Conservation (phyloP, 2,113 vertebrate species). For the Corythaeola cristata region DNA sequence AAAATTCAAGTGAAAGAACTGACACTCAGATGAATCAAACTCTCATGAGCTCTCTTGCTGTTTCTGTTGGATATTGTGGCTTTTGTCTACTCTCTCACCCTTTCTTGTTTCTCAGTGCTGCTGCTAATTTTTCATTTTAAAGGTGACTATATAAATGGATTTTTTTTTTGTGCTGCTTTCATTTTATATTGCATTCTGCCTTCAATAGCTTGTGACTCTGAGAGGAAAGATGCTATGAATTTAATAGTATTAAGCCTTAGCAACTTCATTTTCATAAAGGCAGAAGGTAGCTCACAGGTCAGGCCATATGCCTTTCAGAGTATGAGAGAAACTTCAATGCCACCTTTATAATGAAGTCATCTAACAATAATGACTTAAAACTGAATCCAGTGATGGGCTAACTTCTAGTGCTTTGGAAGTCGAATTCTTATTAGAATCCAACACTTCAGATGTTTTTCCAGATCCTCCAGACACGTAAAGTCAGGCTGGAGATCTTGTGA, state of each 20-base stretch:
- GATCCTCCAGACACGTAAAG: background rate
- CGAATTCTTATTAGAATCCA: background rate
- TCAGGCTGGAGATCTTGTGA: background rate
- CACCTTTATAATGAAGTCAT: background rate
- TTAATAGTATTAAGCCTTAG: background rate
- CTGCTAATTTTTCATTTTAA: background rate
- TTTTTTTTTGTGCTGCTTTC: background rate
- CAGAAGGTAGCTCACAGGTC: background rate
- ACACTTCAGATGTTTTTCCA: background rate
- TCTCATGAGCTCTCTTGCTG: background rate
- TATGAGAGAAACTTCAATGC: background rate
- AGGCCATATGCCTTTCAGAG: background rate
- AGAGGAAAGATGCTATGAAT: background rate
- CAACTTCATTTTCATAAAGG: background rate
- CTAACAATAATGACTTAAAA: background rate
- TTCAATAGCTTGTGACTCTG: background rate
- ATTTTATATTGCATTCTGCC: background rate
- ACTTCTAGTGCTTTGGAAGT: background rate
- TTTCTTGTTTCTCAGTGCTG: background rate
- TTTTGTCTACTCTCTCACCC: background rate
- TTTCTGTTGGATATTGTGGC: background rate
- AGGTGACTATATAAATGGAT: background rate
- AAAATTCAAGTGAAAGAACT: background rate
- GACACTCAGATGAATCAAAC: background rate
- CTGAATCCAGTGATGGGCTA: background rate